Base-by-base conservation (phyloP, 2,113 vertebrate genomes). In the Hippocampus guttulatus region DNA sequence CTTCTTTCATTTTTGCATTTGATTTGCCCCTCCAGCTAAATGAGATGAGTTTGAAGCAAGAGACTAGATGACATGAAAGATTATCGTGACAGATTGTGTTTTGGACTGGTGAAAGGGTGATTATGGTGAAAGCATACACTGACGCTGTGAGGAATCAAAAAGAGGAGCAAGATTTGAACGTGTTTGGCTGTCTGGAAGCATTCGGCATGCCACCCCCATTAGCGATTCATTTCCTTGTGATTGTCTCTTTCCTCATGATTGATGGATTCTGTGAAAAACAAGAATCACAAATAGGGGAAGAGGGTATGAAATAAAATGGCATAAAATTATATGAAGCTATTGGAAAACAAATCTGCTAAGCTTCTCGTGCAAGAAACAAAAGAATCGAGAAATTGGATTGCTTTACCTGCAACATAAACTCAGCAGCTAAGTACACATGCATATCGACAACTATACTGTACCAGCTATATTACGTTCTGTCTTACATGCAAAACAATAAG, bases 81-180 rank as follows among this genome's bases (percentile, higher is more conserved):
- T 91, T 88, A 85, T 65, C 73, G 81, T 92, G 90, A 92, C 80
- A 83, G 91, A 92, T 91, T 90, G 75, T 78, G 75, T 80, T 88
- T 76, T 75, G 40, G 62, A 75, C 60, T 71, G n/a, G 70, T 57
- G 64, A 68, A 75, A 75, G 71, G 68, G 65, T 25, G 61, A 78
- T 73, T 75, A 77, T 70, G 78, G 61, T n/a, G 60, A 33, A 76
- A 79, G 69, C 77, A 71, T 71, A 64, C 73, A 52, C 72, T 77
- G 83, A 81, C 73, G 67, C 73, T 81, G 60, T 66, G 74, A 73
- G 74, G 57, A 67, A 54, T 58, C 47, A 60, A 55, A 54, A 64
- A 75, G 71, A 64, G 1, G 63, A 74, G 27, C 74, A 71, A 18
- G 74, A 66, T 70, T 65, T 77, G 72, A 84, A 77, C 75, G 73